phyloP scores from a whole-genome alignment of 2,797 vertebrate species.

The Pipistrellus pygmaeus region DNA sequence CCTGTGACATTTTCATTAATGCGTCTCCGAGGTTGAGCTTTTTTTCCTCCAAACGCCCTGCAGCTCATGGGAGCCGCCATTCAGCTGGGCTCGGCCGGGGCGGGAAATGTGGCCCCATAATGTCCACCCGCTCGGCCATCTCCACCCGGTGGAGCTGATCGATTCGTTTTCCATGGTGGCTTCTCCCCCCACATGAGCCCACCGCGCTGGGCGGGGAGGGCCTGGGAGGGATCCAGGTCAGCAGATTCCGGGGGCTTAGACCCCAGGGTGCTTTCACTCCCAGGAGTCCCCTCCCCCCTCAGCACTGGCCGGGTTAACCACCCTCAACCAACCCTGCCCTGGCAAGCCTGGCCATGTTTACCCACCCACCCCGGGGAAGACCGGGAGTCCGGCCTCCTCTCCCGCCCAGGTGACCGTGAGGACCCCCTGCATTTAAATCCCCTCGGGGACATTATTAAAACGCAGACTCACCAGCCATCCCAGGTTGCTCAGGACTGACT shows the following conservation, averaged over 20 bases:
- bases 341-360: background rate
- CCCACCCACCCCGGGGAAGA: background rate
- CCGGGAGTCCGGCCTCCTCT: background rate
- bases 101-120: background rate
- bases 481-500: background rate
- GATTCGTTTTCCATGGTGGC: background rate
- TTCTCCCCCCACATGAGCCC: background rate
- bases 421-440: background rate
- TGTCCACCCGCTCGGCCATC: background rate
- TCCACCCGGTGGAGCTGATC: background rate
- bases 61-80: conserved; percentile 39
- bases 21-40: conserved; percentile 73
- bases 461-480: no score
- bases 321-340: background rate
- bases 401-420: accelerated
- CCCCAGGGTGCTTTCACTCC: background rate
- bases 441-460: background rate
- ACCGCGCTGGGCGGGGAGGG: background rate
- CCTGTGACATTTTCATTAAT: conserved; percentile 82
- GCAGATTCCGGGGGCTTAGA: background rate
- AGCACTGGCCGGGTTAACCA: background rate
- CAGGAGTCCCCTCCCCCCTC: background rate
- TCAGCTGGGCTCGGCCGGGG: conserved; percentile 56
- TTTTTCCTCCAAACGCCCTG: conserved; percentile 55
- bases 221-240: background rate